These are phyloP conservation scores for Aporophyla nigra DNA, from an alignment of 2,888 invertebrate species.

Conservation along the genomic window DNA sequence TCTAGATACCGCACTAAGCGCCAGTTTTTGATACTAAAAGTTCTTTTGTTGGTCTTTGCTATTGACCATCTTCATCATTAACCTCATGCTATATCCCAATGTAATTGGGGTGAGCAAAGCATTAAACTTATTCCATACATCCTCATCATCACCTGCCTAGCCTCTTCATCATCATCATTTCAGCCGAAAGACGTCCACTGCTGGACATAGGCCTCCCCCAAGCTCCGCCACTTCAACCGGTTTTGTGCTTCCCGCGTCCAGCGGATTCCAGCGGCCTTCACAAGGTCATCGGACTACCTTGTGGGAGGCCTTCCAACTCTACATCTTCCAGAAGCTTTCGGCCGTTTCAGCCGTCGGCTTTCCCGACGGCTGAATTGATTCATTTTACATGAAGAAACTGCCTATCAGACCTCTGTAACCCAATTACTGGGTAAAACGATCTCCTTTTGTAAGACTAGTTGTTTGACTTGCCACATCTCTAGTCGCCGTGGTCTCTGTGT, in stretches of 20 bases:
- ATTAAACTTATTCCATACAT: neutral
- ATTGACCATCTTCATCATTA: neutral
- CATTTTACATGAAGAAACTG: neutral
- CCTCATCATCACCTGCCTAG: neutral
- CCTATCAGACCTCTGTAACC: neutral
- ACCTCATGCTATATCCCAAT: neutral
- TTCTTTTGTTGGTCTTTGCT: neutral
- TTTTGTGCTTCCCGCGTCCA: too few species aligned
- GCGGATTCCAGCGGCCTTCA: too few species aligned
- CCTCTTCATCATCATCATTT: too few species aligned
- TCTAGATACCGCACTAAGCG: conserved; percentile 9
- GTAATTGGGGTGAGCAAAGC: neutral
- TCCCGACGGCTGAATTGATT: neutral
- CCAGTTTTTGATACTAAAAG: neutral
- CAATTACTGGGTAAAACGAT: neutral
- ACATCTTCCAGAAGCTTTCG: too few species aligned
- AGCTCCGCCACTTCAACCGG: too few species aligned
- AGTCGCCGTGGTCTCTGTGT: neutral
- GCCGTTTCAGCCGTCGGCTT: too few species aligned
- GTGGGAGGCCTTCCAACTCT: too few species aligned
- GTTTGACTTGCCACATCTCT: neutral
- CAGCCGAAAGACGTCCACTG: too few species aligned
- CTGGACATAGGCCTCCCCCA: too few species aligned
- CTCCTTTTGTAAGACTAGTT: neutral
- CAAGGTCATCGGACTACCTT: too few species aligned